These are phyloP conservation scores for Halcyon chelicuti DNA, from an alignment of 2,797 vertebrate species.

Conservation along the genomic window DNA sequence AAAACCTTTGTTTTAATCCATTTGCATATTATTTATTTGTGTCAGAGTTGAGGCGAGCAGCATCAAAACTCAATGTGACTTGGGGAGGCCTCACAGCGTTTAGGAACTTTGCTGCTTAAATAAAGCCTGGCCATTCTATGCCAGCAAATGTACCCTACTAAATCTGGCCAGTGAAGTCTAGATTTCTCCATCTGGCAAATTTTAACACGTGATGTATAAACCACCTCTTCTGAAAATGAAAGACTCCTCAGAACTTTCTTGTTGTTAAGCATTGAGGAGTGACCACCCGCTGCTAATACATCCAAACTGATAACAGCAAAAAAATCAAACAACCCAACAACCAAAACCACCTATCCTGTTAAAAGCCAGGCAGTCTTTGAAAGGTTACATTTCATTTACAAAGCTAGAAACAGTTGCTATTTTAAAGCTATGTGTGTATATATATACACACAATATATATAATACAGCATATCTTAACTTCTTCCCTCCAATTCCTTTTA, in stretches of 20 bases:
- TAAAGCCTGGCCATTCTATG: background rate
- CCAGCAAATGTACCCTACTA: background rate
- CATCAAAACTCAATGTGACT: background rate
- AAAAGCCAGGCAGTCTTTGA: background rate
- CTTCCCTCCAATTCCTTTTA: background rate
- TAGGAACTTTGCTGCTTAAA: background rate
- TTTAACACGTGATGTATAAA: background rate
- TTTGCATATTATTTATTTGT: background rate
- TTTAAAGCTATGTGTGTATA: background rate
- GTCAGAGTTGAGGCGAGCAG: background rate
- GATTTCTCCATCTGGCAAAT: background rate
- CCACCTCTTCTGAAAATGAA: background rate
- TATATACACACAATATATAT: background rate
- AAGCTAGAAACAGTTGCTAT: background rate
- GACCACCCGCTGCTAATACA: background rate
- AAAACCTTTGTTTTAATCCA: background rate
- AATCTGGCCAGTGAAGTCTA: background rate
- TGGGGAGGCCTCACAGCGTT: background rate
- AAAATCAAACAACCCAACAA: background rate
- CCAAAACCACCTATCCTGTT: background rate
- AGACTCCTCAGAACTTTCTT: background rate
- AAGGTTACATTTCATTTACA: background rate
- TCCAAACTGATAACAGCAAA: background rate
- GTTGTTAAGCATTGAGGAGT: background rate
- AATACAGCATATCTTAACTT: background rate